These are phyloP conservation scores for Junonia oenone DNA, from an alignment of 2,888 invertebrate species.

Conservation along the genomic window DNA sequence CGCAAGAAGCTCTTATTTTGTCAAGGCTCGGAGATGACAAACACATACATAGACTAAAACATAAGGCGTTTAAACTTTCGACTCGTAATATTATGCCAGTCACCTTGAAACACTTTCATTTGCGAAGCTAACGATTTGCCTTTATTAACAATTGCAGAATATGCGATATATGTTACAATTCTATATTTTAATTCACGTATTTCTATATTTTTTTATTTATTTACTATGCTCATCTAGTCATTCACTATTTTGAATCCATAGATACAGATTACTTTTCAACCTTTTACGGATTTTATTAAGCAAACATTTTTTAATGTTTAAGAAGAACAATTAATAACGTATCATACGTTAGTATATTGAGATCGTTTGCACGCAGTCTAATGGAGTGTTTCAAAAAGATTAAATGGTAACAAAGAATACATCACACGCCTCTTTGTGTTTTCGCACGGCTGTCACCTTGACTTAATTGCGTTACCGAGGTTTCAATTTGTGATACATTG, in stretches of 20 bases:
- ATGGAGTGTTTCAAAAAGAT: constrained; percentile 11
- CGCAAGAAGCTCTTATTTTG: background rate
- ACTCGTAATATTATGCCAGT: constrained; percentile 40
- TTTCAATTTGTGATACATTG: constrained; percentile 8
- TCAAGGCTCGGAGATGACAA: background rate
- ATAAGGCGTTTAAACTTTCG: constrained; percentile 41
- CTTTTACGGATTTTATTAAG: no score
- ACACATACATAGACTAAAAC: background rate
- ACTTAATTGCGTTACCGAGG: constrained; percentile 27
- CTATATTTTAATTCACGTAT: background rate
- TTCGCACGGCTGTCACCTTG: constrained; percentile 48
- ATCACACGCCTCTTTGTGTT: constrained; percentile 44
- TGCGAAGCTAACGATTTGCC: constrained; percentile 17
- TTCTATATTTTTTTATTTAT: background rate
- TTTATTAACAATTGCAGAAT: background rate
- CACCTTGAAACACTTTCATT: constrained; percentile 67
- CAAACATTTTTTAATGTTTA: no score
- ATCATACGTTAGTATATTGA: constrained; percentile 2
- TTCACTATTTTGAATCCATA: no score
- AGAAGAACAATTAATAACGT: no score
- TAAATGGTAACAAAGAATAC: constrained; percentile 31
- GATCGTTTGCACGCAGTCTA: background rate
- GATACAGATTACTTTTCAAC: no score
- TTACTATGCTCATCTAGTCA: no score
- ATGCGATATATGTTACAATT: background rate